Base-by-base conservation (phyloP, 2,888 invertebrate species). In the Tillus elongatus region DNA sequence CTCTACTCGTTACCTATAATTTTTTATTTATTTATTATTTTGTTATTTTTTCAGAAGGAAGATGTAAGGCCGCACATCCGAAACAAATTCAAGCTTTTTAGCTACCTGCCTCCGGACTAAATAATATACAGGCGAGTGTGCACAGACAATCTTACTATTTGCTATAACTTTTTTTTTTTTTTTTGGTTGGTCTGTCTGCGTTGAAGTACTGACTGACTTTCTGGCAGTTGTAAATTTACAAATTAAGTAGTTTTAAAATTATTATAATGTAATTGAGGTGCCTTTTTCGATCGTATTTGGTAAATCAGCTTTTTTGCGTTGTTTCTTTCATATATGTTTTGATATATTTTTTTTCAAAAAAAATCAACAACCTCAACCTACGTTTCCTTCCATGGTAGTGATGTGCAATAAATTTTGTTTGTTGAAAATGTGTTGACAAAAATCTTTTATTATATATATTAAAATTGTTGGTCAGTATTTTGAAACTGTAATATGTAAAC, bases 61-160 rank as follows among this genome's bases (percentile, higher is more conserved):
- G 95, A 95, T 64, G 93, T 95, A 0, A 75, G 95, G 43, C 92
- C 92, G 2, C 84, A 85, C 65, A 90, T 95, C 51, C 73, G 90
- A 40, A 87, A 91, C 54, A 85, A 86, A 58, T 95, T 85, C 70
- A 82, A 88, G 57, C 73, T 93, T 4, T 89, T 89, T 68, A 88
- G 86, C 58, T 85, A 88, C 61, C 68, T 92, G 52, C 89, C 90
- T 29, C 87, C 89, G 2, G 87, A 86, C 65, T 86, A 82, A 74
- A 41, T 15, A 35, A 44, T 26, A 29, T 33, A 26, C 19, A 27
- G 16, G 27, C 34, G 36, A 28, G 39, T 16, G 37, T 38, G 35
- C 40, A 14, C 46, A 46, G 52, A 52, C 51, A 53, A 54, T 53
- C 52, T n/a, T n/a, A n/a, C n/a, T n/a, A n/a, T n/a, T n/a, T n/a